Percentiles rank a stretch among this genome's conserved stretches.
These are phyloP conservation scores for Acholoe squamosa DNA, from an alignment of 2,888 invertebrate genomes.

Conservation along the genomic window DNA sequence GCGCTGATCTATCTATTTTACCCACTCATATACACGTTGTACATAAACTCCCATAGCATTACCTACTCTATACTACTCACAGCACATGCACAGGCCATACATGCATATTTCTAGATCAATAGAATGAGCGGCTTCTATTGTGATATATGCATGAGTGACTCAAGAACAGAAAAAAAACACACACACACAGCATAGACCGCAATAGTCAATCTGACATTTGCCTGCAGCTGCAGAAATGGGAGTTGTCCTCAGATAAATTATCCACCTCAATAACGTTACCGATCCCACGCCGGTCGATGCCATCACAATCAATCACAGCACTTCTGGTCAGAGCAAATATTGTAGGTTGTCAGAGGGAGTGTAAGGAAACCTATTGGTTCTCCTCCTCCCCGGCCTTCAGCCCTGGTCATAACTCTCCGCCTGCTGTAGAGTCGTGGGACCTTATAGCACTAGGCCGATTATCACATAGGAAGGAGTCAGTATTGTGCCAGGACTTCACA, in stretches of 20 bases:
- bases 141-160: too few species aligned
- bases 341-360: not conserved
- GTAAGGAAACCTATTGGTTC: not conserved
- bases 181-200: not conserved
- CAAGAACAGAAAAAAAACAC: not conserved
- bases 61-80: too few species aligned
- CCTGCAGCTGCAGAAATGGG: not conserved
- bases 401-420: not conserved
- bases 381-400: not conserved
- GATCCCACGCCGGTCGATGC: conserved; percentile 14
- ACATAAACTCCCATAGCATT: too few species aligned
- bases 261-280: conserved; percentile 14
- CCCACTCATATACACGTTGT: too few species aligned
- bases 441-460: too few species aligned
- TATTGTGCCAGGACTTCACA: too few species aligned
- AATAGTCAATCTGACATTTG: conserved; percentile 7
- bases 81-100: too few species aligned
- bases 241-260: conserved; percentile 27
- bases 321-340: conserved; percentile 16
- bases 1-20: too few species aligned
- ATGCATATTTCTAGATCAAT: too few species aligned
- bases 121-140: too few species aligned
- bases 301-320: not conserved
- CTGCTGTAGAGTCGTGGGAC: not conserved
- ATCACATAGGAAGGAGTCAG: too few species aligned